Percentiles rank a stretch among this genome's conserved stretches.
Conservation (phyloP, 2,888 invertebrate genomes). For the Gymnocheta viridis region DNA sequence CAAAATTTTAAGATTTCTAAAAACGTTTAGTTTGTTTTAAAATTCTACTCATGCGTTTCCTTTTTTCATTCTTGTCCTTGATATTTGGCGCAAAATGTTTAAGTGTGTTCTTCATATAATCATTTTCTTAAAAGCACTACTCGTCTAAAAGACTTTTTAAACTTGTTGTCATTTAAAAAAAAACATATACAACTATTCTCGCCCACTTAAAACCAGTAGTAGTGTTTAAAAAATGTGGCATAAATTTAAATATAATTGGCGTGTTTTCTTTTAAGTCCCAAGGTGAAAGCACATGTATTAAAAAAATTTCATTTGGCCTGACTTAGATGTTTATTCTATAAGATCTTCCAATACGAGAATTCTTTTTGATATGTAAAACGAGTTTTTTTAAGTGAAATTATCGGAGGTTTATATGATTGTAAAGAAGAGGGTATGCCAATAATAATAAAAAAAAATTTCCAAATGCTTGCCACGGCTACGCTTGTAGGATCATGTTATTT, state of each 20-base stretch:
- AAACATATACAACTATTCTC: slow-evolving; percentile 4
- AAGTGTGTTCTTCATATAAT: slow-evolving; percentile 3
- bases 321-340: too few relatives aligned
- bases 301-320: too few relatives aligned
- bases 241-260: neutral
- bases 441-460: too few relatives aligned
- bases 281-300: neutral
- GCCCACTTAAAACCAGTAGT: neutral
- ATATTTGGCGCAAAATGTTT: slow-evolving; percentile 24
- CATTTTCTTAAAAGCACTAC: neutral
- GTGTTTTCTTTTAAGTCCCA: neutral
- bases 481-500: too few relatives aligned
- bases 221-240: neutral
- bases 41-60: neutral
- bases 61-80: slow-evolving; percentile 6
- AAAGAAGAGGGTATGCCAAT: too few relatives aligned
- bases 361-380: too few relatives aligned
- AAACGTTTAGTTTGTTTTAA: neutral
- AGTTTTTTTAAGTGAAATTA: too few relatives aligned
- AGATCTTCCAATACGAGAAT: too few relatives aligned
- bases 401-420: too few relatives aligned
- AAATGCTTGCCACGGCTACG: too few relatives aligned
- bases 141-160: neutral
- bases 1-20: neutral
- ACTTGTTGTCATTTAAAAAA: slow-evolving; percentile 11